phyloP scores from a whole-genome alignment of 2,797 vertebrate species.

The Sandelia bainsii region DNA sequence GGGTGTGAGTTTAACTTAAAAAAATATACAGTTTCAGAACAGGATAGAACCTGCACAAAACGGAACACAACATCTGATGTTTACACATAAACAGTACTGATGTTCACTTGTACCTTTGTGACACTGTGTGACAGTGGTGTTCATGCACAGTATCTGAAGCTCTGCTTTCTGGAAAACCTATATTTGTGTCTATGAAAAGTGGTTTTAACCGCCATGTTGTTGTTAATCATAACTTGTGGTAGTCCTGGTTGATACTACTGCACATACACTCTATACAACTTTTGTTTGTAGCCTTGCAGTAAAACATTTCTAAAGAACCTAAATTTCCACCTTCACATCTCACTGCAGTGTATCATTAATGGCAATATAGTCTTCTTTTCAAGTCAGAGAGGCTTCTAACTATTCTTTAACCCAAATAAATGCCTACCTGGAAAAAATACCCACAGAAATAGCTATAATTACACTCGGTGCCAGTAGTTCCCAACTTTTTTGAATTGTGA shows the following conservation, averaged over 20 bases:
- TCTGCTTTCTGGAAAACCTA: background rate
- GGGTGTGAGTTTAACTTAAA: background rate
- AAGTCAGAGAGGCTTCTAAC: too few species aligned
- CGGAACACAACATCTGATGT: slow-evolving; percentile 7
- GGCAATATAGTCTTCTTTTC: too few species aligned
- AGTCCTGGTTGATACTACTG: background rate
- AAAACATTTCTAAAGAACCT: background rate
- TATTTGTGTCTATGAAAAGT: background rate
- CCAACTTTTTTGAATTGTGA: too few species aligned
- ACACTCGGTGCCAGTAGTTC: too few species aligned
- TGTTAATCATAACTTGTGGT: too few species aligned
- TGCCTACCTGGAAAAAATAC: too few species aligned
- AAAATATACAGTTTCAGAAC: background rate
- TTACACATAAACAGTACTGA: background rate
- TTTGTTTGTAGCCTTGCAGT: background rate
- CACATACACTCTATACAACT: background rate
- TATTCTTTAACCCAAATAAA: too few species aligned
- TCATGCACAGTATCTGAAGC: background rate
- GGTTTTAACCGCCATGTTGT: too few species aligned
- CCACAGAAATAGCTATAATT: too few species aligned
- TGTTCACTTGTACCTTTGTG: slow-evolving; percentile 2
- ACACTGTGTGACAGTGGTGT: background rate
- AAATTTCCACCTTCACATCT: too few species aligned
- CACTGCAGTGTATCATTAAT: too few species aligned
- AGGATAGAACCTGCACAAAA: slow-evolving; percentile 5